Percentiles rank a stretch among this genome's conserved stretches.
These are phyloP conservation scores for Sesia bembeciformis DNA, from an alignment of 2,888 invertebrate species.

Conservation along the genomic window DNA sequence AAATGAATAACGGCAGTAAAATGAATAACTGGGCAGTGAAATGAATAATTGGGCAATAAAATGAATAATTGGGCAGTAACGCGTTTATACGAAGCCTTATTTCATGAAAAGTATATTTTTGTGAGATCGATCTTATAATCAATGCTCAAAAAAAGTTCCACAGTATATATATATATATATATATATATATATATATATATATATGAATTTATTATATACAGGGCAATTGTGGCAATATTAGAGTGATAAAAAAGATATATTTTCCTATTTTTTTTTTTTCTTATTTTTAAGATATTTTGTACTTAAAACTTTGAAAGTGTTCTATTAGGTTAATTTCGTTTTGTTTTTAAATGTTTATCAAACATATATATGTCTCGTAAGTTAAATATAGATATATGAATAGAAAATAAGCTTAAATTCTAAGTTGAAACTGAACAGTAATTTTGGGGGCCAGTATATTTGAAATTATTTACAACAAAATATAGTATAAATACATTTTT, in stretches of 20 bases:
- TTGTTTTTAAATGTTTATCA: constrained; percentile 52
- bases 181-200: too few species aligned
- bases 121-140: too few species aligned
- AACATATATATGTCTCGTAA: constrained; percentile 1
- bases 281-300: constrained; percentile 1
- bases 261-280: neutral
- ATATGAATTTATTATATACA: constrained; percentile 16
- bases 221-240: constrained; percentile 57
- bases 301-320: constrained; percentile 6
- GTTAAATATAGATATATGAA: neutral
- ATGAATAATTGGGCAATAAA: too few species aligned
- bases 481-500: constrained; percentile 8
- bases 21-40: too few species aligned
- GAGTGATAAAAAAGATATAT: constrained; percentile 12
- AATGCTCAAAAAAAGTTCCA: too few species aligned
- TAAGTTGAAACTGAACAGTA: too few species aligned
- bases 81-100: too few species aligned
- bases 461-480: constrained; percentile 20
- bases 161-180: too few species aligned
- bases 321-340: constrained; percentile 23
- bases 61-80: too few species aligned
- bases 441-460: constrained; percentile 53
- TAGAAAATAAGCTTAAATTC: too few species aligned
- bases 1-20: too few species aligned
- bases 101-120: too few species aligned